phyloP scores from a whole-genome alignment of 2,888 invertebrate genomes.

The Hirtodrosophila trivittata region DNA sequence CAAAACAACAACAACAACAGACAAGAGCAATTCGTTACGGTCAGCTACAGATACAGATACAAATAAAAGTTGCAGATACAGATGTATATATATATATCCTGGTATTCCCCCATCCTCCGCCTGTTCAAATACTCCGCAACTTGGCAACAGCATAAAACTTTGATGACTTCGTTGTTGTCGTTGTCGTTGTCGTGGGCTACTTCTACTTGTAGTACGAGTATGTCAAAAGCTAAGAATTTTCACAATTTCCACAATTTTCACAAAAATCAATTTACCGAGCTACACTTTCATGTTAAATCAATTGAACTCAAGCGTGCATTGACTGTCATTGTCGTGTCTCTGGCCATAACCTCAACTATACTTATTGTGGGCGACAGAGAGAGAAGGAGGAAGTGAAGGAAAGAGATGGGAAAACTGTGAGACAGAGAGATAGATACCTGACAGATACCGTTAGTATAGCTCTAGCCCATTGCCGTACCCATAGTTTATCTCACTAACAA shows the following conservation, averaged over 20 bases:
- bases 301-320: conserved; percentile 75
- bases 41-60: conserved; percentile 61
- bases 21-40: conserved; percentile 75
- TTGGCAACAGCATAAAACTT: conserved; percentile 69
- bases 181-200: conserved; percentile 34
- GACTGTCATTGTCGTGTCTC: conserved; percentile 60
- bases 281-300: conserved; percentile 79
- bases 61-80: conserved; percentile 41
- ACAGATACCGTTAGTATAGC: conserved; percentile 62
- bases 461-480: conserved; percentile 58
- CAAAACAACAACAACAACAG: conserved; percentile 28
- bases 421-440: conserved; percentile 24
- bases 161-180: conserved; percentile 46
- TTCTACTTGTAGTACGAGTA: conserved; percentile 15
- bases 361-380: conserved; percentile 1
- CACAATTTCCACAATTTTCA: conserved; percentile 41
- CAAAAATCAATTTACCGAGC: conserved; percentile 75
- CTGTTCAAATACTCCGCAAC: conserved; percentile 22
- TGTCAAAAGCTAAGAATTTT: conserved; percentile 63
- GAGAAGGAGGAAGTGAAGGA: neutral
- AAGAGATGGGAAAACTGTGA: neutral
- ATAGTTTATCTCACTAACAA: conserved; percentile 78
- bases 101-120: neutral
- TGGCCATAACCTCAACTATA: conserved; percentile 14
- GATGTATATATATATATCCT: conserved; percentile 17